Percentiles rank a stretch among this genome's conserved stretches.
Conservation (phyloP, 1,140 invertebrate species). For the Atta cephalotes region DNA sequence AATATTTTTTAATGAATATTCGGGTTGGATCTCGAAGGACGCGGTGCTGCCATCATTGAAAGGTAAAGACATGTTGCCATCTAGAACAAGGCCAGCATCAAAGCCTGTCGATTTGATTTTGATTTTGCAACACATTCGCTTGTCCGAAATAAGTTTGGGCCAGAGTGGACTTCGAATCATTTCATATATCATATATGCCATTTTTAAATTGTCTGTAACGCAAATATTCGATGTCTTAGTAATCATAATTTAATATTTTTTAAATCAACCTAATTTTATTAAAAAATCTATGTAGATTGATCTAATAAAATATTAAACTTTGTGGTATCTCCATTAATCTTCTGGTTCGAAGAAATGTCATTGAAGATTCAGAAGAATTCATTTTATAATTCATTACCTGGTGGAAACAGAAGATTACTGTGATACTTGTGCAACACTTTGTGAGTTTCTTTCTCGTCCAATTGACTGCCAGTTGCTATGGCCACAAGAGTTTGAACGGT, state of each 20-base stretch:
- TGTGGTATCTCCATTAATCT: neutral
- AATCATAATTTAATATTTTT: neutral
- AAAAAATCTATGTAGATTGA: too few species aligned
- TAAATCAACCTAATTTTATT: neutral
- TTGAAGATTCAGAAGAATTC: neutral
- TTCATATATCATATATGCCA: slow-evolving; percentile 68
- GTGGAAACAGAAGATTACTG: slow-evolving; percentile 46
- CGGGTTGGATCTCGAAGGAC: slow-evolving; percentile 65
- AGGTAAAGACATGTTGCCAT: slow-evolving; percentile 64
- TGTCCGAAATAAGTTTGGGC: neutral
- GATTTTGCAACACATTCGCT: slow-evolving; percentile 44
- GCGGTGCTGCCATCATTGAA: slow-evolving; percentile 70
- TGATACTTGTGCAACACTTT: slow-evolving; percentile 65
- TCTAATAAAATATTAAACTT: too few species aligned
- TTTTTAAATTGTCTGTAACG: slow-evolving; percentile 63
- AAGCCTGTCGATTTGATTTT: slow-evolving; percentile 65
- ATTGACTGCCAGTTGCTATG: slow-evolving; percentile 61
- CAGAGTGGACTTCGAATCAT: slow-evolving; percentile 3
- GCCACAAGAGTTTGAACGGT: slow-evolving; percentile 55
- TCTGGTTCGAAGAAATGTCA: neutral
- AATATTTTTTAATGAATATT: slow-evolving; percentile 63
- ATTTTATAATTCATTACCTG: slow-evolving; percentile 49
- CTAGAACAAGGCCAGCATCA: slow-evolving; percentile 65
- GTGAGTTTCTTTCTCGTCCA: slow-evolving; percentile 35
- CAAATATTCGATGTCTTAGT: neutral